A percentile compares a stretch with the other conserved stretches of the same genome.
Evolutionary conservation across 2,888 invertebrate species (phyloP).

Genomic region (Coecobrya sp.): DNA sequence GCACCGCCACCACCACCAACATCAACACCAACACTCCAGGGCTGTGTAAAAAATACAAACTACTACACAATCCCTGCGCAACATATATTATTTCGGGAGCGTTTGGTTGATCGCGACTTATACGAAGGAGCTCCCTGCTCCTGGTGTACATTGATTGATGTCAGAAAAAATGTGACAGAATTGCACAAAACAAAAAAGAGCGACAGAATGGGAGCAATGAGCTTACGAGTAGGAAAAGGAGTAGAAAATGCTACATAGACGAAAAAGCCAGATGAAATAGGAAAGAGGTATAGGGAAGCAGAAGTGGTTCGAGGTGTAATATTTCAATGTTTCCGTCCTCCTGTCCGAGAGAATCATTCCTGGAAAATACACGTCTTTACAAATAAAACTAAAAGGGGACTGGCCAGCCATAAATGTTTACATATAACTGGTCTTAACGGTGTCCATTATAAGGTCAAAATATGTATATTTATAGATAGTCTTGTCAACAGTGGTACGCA

Average conservation of each 20-base stretch:
- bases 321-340: conserved; percentile 80
- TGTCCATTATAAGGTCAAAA: not conserved
- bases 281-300: conserved; percentile 22
- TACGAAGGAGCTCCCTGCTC: not conserved
- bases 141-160: conserved; percentile 78
- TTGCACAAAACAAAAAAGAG: conserved; percentile 76
- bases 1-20: conserved; percentile 39
- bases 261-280: conserved; percentile 59
- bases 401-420: no score
- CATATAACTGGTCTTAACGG: no score
- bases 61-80: not conserved
- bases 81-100: not conserved
- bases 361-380: conserved; percentile 21
- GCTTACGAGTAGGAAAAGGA: conserved; percentile 5
- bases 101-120: not conserved
- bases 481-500: no score
- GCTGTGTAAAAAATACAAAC: not conserved
- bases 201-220: conserved; percentile 47
- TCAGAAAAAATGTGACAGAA: conserved; percentile 81
- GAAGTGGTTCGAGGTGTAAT: conserved; percentile 72
- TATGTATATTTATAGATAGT: no score
- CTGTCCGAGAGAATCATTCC: conserved; percentile 67
- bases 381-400: not conserved
- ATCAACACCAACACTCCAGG: conserved; percentile 41
- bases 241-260: conserved; percentile 11